Percentiles rank a stretch among this genome's conserved stretches.
Evolutionary conservation across 1,140 invertebrate species (phyloP).

Genomic region (Drosophila takahashii): DNA sequence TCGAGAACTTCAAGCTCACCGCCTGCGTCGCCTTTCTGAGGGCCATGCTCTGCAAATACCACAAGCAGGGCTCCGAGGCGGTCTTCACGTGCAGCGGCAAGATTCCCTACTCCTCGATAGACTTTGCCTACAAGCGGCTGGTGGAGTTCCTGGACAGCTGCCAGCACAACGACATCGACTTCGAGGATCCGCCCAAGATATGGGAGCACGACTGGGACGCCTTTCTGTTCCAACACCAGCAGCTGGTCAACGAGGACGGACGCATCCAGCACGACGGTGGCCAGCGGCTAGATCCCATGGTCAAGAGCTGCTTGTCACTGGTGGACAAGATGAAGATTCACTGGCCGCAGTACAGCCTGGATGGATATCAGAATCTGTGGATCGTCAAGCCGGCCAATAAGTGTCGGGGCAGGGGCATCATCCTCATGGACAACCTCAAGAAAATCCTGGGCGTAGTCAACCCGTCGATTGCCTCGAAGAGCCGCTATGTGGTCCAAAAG

Average conservation of each 20-base stretch:
- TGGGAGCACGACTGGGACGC: constrained; percentile 95
- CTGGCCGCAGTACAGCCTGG: constrained; percentile 93
- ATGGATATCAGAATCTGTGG: constrained; percentile 95
- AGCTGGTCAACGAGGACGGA: constrained; percentile 88
- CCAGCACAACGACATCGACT: constrained; percentile 94
- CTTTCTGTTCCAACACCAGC: constrained; percentile 91
- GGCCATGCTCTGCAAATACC: constrained; percentile 88
- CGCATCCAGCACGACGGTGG: constrained; percentile 82
- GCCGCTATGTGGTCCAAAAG: constrained; percentile 96
- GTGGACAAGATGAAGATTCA: constrained; percentile 85
- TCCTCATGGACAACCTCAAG: constrained; percentile 93
- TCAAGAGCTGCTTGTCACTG: constrained; percentile 84
- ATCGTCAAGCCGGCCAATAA: constrained; percentile 98
- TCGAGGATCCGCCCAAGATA: constrained; percentile 88
- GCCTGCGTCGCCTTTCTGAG: constrained; percentile 93
- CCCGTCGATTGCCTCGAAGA: constrained; percentile 87
- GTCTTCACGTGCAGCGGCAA: constrained; percentile 87
- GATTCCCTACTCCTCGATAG: constrained; percentile 90
- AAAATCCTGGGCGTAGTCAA: constrained; percentile 92
- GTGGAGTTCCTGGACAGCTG: constrained; percentile 90
- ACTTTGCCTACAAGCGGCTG: constrained; percentile 92
- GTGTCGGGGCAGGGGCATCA: constrained; percentile 95
- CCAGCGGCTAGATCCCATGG: constrained; percentile 76
- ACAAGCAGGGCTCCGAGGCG: constrained; percentile 86
- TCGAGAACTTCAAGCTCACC: constrained; percentile 95